Base-by-base conservation (phyloP, 2,888 invertebrate genomes). In the Incurvaria masculella region DNA sequence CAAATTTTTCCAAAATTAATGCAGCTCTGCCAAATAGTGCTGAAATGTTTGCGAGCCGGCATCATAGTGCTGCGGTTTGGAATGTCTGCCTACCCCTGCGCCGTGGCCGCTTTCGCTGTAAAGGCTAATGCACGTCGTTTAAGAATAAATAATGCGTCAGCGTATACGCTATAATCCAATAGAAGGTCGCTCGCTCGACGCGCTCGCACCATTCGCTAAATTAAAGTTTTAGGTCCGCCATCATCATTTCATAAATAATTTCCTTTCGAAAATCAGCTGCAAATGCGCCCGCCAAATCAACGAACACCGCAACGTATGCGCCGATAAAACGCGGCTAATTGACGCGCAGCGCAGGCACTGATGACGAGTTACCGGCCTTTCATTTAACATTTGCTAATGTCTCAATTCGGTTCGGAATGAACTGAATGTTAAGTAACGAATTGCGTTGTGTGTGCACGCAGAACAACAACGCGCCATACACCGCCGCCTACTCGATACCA, bases 251-350 rank as follows among this genome's bases (percentile, higher is more conserved):
- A 33, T 33, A 33, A 33, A 33, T 33, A 33, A 33, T 33, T 33
- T 33, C 33, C 33, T 33, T 33, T 33, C 42, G 39, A 21, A 14
- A n/a, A 14, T 16, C 19, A 21, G 39, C 27, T 38, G 39, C 20
- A 39, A 39, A 45, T 39, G 27, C 45, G 16, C 5, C 18, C 21
- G 21, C 21, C 45, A 39, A 45, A 45, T 23, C 43, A 21, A 45
- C 45, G 40, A 44, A 33, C 43, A 20, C 46, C 46, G 49, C 46
- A 46, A 43, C 17, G 42, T 48, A 23, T 41, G 23, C 40, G 45
- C 14, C 33, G 33, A 33, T 33, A 33, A 33, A 33, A 33, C 33
- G 6, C 33, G 33, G 11, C 11, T 33, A 33, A 33, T 33, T 33
- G 33, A 33, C 33, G 33, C 33, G 33, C 33, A n/a, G 23, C 23